These are phyloP conservation scores for Piscicola geometra DNA, from an alignment of 2,888 invertebrate genomes.

Conservation along the genomic window DNA sequence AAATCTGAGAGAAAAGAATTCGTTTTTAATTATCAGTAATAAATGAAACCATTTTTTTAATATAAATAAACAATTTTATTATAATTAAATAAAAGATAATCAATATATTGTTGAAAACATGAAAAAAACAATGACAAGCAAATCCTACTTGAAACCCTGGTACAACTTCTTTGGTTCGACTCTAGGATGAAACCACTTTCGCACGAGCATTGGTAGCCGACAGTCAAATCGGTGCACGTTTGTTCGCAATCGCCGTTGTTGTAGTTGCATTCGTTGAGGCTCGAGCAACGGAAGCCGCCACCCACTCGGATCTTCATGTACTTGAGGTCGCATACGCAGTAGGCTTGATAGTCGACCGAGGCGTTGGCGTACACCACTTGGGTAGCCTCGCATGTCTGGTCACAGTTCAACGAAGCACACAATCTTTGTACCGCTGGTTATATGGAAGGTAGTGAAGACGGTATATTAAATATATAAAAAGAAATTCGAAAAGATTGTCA, in stretches of 20 bases:
- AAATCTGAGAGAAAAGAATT: neutral
- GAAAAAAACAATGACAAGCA: neutral
- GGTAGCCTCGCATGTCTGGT: slow-evolving; percentile 36
- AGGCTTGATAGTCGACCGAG: slow-evolving; percentile 27
- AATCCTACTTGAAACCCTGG: neutral
- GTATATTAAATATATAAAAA: too few relatives aligned
- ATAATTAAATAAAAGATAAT: neutral
- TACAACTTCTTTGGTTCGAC: slow-evolving; percentile 33
- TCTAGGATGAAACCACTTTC: slow-evolving; percentile 32
- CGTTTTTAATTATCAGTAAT: neutral
- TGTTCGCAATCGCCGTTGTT: slow-evolving; percentile 41
- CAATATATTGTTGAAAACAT: neutral
- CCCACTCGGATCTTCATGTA: slow-evolving; percentile 36
- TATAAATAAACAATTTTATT: too few relatives aligned
- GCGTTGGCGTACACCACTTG: neutral
- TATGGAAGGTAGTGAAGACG: too few relatives aligned
- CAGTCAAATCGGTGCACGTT: slow-evolving; percentile 31
- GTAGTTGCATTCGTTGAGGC: slow-evolving; percentile 40
- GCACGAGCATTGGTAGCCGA: slow-evolving; percentile 38
- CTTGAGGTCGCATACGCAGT: slow-evolving; percentile 33
- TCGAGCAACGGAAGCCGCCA: slow-evolving; percentile 34
- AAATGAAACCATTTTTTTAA: neutral
- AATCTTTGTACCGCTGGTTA: slow-evolving; percentile 19
- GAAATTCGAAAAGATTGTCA: too few relatives aligned
- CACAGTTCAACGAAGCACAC: slow-evolving; percentile 35